Base-by-base conservation (phyloP, 1,140 invertebrate species). In the Caerostris extrusa region DNA sequence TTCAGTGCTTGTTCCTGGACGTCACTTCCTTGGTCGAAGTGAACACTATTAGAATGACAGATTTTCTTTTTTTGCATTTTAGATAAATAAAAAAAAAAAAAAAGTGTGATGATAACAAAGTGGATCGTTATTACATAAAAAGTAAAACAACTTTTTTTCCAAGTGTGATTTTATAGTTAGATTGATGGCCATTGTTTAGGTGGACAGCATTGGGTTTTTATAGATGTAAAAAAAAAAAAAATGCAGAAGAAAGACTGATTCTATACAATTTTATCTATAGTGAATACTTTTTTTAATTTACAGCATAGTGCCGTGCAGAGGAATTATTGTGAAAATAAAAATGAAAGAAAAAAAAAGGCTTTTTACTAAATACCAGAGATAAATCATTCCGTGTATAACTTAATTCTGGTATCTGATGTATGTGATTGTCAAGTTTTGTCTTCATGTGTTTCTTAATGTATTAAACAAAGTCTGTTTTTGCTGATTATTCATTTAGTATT, bases 331-430 rank as follows among this genome's bases (percentile, higher is more conserved):
- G 89, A 57, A 83, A 34, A 34, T 34, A 34, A 34, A 58, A 77
- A 53, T n/a, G 56, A 17, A 3, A 56, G 7, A 58, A 19, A 82
- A 57, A 71, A 90, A 87, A 34, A 81, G 55, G 86, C 64, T 93
- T 93, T 91, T 89, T 88, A 88, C 55, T 81, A 61, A 81, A 60
- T 89, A 89, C 92, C 92, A 93, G 92, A 93, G 71, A 86, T 87
- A 93, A 93, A 93, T 93, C 92, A 93, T 93, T 93, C 92, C 92
- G 92, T 93, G 71, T 93, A 81, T 81, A 93, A 93, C 92, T 88
- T 93, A 93, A 93, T 88, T 93, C 92, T 93, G 92, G 92, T 93
- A 88, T 93, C 6, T 34, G 19, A 93, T 93, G 69, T 93, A 60
- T 93, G 86, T 93, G n/a, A 58, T 88, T 82, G 92, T 93, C 92